These are phyloP conservation scores for Dioctria linearis DNA, from an alignment of 2,888 invertebrate species.

Conservation along the genomic window DNA sequence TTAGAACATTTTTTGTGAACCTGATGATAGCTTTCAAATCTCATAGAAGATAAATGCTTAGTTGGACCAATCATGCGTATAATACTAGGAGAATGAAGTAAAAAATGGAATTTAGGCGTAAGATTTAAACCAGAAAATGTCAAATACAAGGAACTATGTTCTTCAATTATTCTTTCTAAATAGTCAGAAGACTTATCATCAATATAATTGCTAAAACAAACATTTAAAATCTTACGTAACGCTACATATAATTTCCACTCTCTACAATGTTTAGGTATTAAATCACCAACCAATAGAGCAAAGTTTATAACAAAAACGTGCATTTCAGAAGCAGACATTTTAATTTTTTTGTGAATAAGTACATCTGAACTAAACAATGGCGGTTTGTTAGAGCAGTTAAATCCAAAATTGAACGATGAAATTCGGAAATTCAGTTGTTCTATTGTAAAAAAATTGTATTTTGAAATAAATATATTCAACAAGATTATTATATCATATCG, in stretches of 20 bases:
- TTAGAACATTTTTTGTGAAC: too few species aligned
- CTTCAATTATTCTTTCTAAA: not conserved
- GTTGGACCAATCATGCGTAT: too few species aligned
- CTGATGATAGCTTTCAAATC: too few species aligned
- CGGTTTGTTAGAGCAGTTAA: not conserved
- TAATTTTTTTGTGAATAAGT: conserved; percentile 14
- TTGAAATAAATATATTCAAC: conserved; percentile 5
- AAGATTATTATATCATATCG: conserved; percentile 18
- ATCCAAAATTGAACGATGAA: conserved; percentile 11
- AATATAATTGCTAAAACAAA: conserved; percentile 8
- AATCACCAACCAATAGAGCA: conserved; percentile 4
- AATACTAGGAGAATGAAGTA: too few species aligned
- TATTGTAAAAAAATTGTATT: not conserved
- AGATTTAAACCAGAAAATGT: conserved; percentile 6
- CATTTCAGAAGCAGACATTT: conserved; percentile 17
- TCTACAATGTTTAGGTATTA: not conserved
- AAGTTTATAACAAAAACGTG: conserved; percentile 1
- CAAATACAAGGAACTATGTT: conserved; percentile 12
- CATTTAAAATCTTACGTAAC: not conserved
- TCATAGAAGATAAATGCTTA: too few species aligned
- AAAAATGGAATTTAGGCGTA: not conserved
- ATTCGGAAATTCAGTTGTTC: conserved; percentile 22
- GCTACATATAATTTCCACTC: conserved; percentile 11
- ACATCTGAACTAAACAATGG: not conserved
- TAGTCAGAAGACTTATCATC: not conserved